phyloP scores from a whole-genome alignment of 2,113 vertebrate genomes.

The Hypanus sabinus region DNA sequence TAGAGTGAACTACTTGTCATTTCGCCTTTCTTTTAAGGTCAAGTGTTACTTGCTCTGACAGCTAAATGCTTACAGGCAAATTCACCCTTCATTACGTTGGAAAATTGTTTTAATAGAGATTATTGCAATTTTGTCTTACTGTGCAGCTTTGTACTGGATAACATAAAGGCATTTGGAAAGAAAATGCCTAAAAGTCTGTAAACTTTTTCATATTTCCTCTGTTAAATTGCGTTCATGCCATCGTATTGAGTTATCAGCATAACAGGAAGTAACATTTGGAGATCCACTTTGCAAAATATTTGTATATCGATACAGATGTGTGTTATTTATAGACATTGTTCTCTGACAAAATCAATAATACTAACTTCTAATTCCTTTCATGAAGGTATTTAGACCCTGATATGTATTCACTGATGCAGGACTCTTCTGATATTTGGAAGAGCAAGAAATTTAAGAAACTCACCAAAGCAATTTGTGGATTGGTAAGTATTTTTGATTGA shows the following conservation, averaged over 20 bases:
- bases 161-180: background rate
- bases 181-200: too few relatives aligned
- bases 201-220: background rate
- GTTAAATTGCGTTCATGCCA: background rate
- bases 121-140: background rate
- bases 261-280: background rate
- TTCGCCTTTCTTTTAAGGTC: background rate
- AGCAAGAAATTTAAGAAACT: slow-evolving; percentile 86
- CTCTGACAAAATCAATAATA: background rate
- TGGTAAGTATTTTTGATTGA: slow-evolving; percentile 61
- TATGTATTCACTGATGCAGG: slow-evolving; percentile 91
- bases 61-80: background rate
- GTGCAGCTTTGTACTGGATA: background rate
- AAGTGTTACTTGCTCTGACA: background rate
- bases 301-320: background rate
- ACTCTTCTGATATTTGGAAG: slow-evolving; percentile 65
- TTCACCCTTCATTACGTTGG: background rate
- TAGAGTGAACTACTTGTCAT: background rate
- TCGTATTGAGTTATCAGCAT: background rate
- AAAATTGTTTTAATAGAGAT: background rate
- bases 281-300: background rate
- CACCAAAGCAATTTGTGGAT: slow-evolving; percentile 82
- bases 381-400: slow-evolving; percentile 89
- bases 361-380: slow-evolving; percentile 6
- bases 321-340: background rate